Percentiles rank a stretch among this genome's conserved stretches.
Evolutionary conservation across 2,113 vertebrate species (phyloP).

Genomic region (Strigops habroptila): DNA sequence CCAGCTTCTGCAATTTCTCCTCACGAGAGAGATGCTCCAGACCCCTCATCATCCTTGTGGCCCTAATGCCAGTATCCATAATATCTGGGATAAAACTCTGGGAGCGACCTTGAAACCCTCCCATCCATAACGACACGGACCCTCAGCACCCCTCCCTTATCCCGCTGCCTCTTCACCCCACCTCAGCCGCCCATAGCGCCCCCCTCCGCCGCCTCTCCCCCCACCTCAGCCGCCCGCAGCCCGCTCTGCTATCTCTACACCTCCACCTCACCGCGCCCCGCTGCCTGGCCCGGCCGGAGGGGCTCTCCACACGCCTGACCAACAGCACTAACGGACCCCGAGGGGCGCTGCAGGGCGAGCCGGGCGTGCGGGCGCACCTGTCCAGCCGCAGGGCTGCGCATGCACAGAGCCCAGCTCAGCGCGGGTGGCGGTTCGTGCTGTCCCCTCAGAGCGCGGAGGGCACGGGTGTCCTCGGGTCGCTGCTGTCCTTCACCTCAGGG

Average conservation of each 20-base stretch:
- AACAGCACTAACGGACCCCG: background rate
- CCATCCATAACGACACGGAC: fast-evolving
- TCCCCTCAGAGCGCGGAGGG: background rate
- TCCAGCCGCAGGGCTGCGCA: background rate
- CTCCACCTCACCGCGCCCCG: background rate
- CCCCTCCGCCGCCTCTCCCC: background rate
- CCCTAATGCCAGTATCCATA: background rate
- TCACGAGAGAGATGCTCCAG: background rate
- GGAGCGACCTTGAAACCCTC: background rate
- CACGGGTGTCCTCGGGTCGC: fast-evolving
- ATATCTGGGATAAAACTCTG: background rate
- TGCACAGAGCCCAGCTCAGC: background rate
- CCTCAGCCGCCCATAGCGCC: too few species aligned
- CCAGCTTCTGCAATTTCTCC: background rate
- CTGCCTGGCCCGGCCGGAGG: background rate
- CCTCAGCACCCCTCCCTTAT: background rate
- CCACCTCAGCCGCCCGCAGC: background rate
- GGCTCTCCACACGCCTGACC: background rate
- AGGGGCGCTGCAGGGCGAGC: fast-evolving
- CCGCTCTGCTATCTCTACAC: background rate
- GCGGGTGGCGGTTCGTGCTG: fast-evolving
- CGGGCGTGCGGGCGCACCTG: background rate
- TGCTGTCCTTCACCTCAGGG: background rate
- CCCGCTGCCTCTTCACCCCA: background rate
- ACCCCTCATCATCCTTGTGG: background rate